Conservation (phyloP, 2,888 invertebrate genomes). For the Parascotia fuliginaria region DNA sequence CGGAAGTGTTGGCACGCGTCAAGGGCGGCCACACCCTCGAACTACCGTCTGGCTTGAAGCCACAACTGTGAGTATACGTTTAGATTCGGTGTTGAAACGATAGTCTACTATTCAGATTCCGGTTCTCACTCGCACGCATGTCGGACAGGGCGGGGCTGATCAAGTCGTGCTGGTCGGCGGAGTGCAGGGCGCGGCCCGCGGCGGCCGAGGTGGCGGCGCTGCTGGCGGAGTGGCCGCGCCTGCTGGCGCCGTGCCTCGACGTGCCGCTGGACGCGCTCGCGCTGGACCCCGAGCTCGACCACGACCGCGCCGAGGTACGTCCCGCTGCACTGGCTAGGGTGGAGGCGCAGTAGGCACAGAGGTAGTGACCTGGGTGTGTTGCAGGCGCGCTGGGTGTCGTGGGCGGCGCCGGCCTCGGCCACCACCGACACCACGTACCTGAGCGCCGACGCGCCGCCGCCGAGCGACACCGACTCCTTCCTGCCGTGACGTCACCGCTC, state of each 20-base stretch:
- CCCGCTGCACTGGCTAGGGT: neutral
- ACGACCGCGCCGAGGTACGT: conserved; percentile 54
- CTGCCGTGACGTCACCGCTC: conserved; percentile 24
- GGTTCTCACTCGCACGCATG: too few species aligned
- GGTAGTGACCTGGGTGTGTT: too few species aligned
- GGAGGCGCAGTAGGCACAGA: too few species aligned
- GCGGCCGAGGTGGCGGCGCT: conserved; percentile 93
- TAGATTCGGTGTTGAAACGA: too few species aligned
- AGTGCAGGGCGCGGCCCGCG: conserved; percentile 89
- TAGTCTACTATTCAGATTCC: too few species aligned
- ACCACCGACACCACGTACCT: conserved; percentile 68
- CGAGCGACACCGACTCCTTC: conserved; percentile 56
- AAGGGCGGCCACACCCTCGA: conserved; percentile 90
- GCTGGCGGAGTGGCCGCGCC: conserved; percentile 90
- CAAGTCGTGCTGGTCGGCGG: conserved; percentile 92
- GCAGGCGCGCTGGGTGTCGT: conserved; percentile 69
- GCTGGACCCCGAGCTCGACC: conserved; percentile 76
- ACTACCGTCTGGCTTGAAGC: conserved; percentile 92
- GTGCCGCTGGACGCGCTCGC: conserved; percentile 90
- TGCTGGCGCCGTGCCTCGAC: conserved; percentile 92
- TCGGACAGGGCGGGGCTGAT: conserved; percentile 89
- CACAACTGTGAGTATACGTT: conserved; percentile 90
- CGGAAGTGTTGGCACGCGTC: conserved; percentile 92
- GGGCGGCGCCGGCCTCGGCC: conserved; percentile 65
- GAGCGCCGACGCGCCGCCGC: conserved; percentile 59